These are phyloP conservation scores for Ivindomyrus marchei DNA, from an alignment of 2,113 vertebrate genomes.

Conservation along the genomic window DNA sequence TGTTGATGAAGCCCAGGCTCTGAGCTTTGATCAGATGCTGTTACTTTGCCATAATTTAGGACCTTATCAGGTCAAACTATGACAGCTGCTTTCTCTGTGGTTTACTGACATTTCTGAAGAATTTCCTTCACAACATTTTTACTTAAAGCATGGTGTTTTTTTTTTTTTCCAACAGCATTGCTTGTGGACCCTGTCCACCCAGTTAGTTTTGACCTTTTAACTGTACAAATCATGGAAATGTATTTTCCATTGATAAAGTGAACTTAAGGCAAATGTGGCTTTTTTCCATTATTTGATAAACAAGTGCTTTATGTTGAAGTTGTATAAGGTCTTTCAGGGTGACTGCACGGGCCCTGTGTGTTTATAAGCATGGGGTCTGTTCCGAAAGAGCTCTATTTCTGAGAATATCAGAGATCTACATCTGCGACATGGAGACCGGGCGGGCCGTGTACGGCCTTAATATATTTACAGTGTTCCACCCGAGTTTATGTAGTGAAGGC, in stretches of 20 bases:
- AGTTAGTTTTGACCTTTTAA: not conserved
- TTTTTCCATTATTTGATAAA: not conserved
- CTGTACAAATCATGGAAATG: not conserved
- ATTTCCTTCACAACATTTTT: not conserved
- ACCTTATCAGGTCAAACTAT: not conserved
- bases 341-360: not conserved
- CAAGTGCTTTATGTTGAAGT: not conserved
- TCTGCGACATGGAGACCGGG: not conserved
- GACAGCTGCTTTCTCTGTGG: not conserved
- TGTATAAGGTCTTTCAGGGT: not conserved
- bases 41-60: not conserved
- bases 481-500: slow-evolving; percentile 49
- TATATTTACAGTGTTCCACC: not conserved
- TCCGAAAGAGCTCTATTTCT: not conserved
- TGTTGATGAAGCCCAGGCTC: not conserved
- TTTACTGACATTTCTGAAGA: not conserved
- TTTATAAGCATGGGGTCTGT: not conserved
- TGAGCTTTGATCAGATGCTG: not conserved
- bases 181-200: not conserved
- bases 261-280: not conserved
- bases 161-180: not conserved
- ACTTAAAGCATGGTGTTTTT: not conserved
- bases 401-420: not conserved
- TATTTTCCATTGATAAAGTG: not conserved
- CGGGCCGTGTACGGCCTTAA: not conserved